Percentiles rank a stretch among this genome's conserved stretches.
These are phyloP conservation scores for Bos taurus DNA, from an alignment of 2,113 vertebrate species.

Conservation along the genomic window DNA sequence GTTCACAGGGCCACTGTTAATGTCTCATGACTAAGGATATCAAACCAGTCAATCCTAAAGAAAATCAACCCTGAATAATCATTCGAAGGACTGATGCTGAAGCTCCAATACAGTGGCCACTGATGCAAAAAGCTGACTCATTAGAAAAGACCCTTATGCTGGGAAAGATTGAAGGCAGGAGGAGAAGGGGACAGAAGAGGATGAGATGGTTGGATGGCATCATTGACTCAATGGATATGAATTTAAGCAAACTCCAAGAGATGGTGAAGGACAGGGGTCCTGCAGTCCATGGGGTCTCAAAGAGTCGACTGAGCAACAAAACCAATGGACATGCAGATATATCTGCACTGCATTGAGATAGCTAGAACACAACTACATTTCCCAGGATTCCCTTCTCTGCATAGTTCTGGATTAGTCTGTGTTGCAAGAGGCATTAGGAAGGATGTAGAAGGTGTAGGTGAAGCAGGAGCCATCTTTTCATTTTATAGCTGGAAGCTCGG, in stretches of 20 bases:
- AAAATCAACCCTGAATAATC: background rate
- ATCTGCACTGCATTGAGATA: background rate
- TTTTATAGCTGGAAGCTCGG: background rate
- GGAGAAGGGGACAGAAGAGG: background rate
- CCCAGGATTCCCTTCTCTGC: background rate
- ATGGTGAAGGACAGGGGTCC: background rate
- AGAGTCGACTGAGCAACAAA: background rate
- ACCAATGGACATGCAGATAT: background rate
- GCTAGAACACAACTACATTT: background rate
- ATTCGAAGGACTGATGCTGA: background rate
- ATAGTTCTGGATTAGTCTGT: background rate
- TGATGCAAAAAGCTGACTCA: background rate
- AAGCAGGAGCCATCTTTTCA: background rate
- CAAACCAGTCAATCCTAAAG: background rate
- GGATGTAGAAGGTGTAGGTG: background rate
- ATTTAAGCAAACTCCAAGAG: background rate
- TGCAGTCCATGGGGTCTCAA: background rate
- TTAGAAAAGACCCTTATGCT: background rate
- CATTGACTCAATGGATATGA: background rate
- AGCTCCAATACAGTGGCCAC: background rate
- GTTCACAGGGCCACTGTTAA: background rate
- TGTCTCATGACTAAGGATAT: background rate
- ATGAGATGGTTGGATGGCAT: background rate
- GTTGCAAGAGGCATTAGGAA: background rate
- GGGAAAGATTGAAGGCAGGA: background rate